Conservation (phyloP, 2,797 vertebrate genomes). For the Lates japonicus region DNA sequence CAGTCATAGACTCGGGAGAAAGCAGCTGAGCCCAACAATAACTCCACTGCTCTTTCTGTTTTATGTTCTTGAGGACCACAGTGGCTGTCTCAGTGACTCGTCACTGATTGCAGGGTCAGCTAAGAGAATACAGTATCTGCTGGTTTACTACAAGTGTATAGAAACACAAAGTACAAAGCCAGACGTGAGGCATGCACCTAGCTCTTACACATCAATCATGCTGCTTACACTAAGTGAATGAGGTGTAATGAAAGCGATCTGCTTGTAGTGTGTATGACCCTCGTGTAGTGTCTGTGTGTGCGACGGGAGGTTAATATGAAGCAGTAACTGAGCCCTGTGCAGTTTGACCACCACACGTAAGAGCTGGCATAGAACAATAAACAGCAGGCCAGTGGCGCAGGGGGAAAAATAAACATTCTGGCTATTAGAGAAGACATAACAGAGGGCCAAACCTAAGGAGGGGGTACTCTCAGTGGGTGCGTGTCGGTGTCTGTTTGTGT, state of each 20-base stretch:
- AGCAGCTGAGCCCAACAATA: constrained; percentile 60
- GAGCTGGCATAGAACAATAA: constrained; percentile 77
- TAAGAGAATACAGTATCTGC: constrained; percentile 14
- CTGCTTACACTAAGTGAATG: constrained; percentile 1
- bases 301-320: constrained; percentile 65
- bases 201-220: constrained; percentile 37
- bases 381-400: constrained; percentile 57
- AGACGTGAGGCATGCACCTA: constrained; percentile 21
- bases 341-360: constrained; percentile 53
- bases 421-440: constrained; percentile 74
- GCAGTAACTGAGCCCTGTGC: constrained; percentile 64
- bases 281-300: constrained; percentile 64
- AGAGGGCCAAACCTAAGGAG: constrained; percentile 38
- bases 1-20: constrained; percentile 47
- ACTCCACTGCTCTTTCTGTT: constrained; percentile 40
- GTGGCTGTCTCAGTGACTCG: constrained; percentile 35
- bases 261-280: constrained; percentile 54
- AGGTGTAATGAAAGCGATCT: constrained; percentile 61
- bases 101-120: constrained; percentile 44
- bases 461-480: constrained; percentile 16
- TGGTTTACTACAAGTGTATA: constrained; percentile 22
- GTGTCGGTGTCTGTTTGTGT: constrained; percentile 14
- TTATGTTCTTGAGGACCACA: constrained; percentile 56
- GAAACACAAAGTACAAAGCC: constrained; percentile 22
- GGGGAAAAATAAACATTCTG: constrained; percentile 73